These are phyloP conservation scores for Adoxophyes honmai DNA, from an alignment of 1,140 invertebrate genomes.

Conservation along the genomic window DNA sequence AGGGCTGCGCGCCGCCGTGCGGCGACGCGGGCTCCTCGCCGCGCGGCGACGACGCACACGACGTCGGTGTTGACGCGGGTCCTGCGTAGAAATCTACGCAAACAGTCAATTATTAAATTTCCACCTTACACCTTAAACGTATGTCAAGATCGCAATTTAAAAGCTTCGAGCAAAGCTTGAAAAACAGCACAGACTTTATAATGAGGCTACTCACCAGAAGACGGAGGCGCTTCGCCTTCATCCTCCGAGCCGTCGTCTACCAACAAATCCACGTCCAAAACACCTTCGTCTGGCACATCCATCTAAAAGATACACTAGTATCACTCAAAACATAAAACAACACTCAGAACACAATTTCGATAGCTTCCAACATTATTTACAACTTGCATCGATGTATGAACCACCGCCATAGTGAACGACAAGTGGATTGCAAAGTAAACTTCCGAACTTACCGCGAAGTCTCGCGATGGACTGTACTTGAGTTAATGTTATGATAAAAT, in stretches of 20 bases:
- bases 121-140: no score
- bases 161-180: no score
- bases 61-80: conserved; percentile 78
- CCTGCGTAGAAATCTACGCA: conserved; percentile 66
- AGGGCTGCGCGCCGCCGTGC: conserved; percentile 46
- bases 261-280: conserved; percentile 70
- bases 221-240: conserved; percentile 70
- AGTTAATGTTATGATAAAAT: conserved; percentile 44
- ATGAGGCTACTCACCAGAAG: conserved; percentile 54
- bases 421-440: conserved; percentile 53
- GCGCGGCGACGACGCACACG: conserved; percentile 76
- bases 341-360: conserved; percentile 15
- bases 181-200: not conserved
- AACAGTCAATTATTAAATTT: conserved; percentile 1
- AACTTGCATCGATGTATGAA: conserved; percentile 39
- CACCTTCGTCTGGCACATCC: conserved; percentile 68
- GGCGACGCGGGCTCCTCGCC: conserved; percentile 75
- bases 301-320: conserved; percentile 49
- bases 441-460: conserved; percentile 64
- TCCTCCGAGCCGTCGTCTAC: conserved; percentile 73
- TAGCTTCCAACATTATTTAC: conserved; percentile 40
- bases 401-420: conserved; percentile 74
- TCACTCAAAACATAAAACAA: conserved; percentile 19
- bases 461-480: conserved; percentile 58
- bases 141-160: no score